Conservation (phyloP, 1,140 invertebrate genomes). For the Lepidurus packardi region DNA sequence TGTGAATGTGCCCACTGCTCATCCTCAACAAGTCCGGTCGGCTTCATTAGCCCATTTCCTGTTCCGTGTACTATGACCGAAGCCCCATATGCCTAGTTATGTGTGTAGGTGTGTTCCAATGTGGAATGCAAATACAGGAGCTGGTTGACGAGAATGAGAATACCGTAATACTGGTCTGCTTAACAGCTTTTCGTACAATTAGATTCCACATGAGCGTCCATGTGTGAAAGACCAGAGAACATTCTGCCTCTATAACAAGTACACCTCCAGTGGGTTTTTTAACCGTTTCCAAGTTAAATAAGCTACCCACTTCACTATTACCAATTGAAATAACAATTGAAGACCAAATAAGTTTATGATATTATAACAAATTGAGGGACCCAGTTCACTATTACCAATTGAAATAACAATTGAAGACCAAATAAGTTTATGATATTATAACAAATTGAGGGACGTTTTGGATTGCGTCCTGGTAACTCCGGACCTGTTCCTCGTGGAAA, state of each 20-base stretch:
- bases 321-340: too few relatives aligned
- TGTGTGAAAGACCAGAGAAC: background rate
- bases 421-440: too few relatives aligned
- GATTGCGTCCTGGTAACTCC: too few relatives aligned
- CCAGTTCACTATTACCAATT: too few relatives aligned
- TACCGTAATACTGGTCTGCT: background rate
- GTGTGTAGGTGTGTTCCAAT: background rate
- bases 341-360: too few relatives aligned
- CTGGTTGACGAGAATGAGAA: background rate
- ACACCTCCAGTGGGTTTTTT: background rate
- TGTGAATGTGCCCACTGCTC: background rate
- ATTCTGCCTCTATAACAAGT: background rate
- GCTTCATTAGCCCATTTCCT: slow-evolving; percentile 3
- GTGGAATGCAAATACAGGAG: background rate
- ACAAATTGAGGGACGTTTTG: too few relatives aligned
- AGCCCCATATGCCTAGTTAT: background rate
- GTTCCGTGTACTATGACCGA: background rate
- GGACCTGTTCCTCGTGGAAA: too few relatives aligned
- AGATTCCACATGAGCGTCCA: slow-evolving; percentile 8
- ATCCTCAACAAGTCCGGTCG: background rate
- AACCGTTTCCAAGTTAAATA: background rate
- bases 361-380: too few relatives aligned
- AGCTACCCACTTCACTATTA: too few relatives aligned
- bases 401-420: too few relatives aligned
- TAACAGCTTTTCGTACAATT: background rate